phyloP scores from a whole-genome alignment of 2,888 invertebrate species.

The Carabus problematicus region DNA sequence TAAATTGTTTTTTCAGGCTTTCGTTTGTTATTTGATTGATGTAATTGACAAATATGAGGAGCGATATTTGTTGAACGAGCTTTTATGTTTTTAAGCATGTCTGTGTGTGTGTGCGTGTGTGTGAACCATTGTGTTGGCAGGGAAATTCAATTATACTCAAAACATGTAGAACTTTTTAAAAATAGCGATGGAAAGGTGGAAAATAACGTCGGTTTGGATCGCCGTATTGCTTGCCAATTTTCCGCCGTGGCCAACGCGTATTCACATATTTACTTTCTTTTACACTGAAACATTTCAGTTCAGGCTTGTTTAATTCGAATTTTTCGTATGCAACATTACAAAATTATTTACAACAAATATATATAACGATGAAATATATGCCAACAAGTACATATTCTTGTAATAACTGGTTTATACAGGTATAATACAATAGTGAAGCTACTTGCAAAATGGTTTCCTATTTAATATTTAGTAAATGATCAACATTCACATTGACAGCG shows the following conservation, averaged over 20 bases:
- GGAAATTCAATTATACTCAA: slow-evolving; percentile 35
- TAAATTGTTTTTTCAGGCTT: no score
- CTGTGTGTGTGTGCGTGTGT: slow-evolving; percentile 10
- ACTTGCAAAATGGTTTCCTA: no score
- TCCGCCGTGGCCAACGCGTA: slow-evolving; percentile 7
- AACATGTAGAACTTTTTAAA: slow-evolving; percentile 29
- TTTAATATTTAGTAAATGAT: no score
- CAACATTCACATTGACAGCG: no score
- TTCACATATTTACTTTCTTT: slow-evolving; percentile 16
- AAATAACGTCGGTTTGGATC: slow-evolving; percentile 16
- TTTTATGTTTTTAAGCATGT: not conserved
- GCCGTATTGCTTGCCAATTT: slow-evolving; percentile 25
- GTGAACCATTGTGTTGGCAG: slow-evolving; percentile 34
- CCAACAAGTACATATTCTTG: not conserved
- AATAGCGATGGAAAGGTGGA: slow-evolving; percentile 26
- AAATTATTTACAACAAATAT: not conserved
- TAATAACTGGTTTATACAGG: not conserved
- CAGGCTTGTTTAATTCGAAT: slow-evolving; percentile 3
- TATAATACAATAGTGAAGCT: no score
- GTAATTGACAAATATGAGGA: not conserved
- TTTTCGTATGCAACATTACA: not conserved
- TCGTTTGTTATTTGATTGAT: no score
- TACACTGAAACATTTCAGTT: slow-evolving; percentile 22
- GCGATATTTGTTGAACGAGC: not conserved
- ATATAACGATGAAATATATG: slow-evolving; percentile 16